These are phyloP conservation scores for Allygus modestus DNA, from an alignment of 2,888 invertebrate genomes.

Conservation along the genomic window DNA sequence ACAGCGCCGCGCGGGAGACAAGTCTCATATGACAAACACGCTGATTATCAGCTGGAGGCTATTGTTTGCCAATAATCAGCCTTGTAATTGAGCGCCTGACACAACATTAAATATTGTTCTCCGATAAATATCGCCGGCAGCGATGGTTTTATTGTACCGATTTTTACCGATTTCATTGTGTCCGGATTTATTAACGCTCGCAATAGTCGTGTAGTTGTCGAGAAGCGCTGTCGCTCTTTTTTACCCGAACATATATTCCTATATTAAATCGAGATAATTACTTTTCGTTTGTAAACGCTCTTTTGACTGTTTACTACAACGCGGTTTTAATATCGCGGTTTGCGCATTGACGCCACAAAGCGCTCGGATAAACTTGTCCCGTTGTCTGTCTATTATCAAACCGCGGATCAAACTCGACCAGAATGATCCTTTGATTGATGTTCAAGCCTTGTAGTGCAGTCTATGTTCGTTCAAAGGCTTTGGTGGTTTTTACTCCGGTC, in stretches of 20 bases:
- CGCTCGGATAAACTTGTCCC: neutral
- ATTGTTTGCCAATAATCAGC: conserved; percentile 40
- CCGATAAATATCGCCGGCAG: conserved; percentile 40
- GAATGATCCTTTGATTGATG: conserved; percentile 6
- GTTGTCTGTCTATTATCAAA: neutral
- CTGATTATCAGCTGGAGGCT: neutral
- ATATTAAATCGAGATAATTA: conserved; percentile 20
- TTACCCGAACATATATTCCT: conserved; percentile 1
- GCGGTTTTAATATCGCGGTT: conserved; percentile 7
- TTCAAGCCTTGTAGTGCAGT: neutral
- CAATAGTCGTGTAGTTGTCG: conserved; percentile 4
- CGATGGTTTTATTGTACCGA: conserved; percentile 18
- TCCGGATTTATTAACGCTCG: conserved; percentile 10
- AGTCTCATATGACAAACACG: conserved; percentile 9
- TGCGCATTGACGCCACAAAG: neutral
- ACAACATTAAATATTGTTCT: conserved; percentile 37
- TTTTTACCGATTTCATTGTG: conserved; percentile 29
- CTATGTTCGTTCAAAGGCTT: neutral
- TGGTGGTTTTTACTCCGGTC: neutral
- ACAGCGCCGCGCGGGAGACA: neutral
- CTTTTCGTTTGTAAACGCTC: conserved; percentile 15
- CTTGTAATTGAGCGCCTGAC: conserved; percentile 35
- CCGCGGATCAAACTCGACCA: neutral
- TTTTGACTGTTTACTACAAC: conserved; percentile 12
- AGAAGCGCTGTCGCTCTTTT: neutral